Evolutionary conservation across 2,888 invertebrate genomes (phyloP).

Genomic region (Vesta saturnalis): DNA sequence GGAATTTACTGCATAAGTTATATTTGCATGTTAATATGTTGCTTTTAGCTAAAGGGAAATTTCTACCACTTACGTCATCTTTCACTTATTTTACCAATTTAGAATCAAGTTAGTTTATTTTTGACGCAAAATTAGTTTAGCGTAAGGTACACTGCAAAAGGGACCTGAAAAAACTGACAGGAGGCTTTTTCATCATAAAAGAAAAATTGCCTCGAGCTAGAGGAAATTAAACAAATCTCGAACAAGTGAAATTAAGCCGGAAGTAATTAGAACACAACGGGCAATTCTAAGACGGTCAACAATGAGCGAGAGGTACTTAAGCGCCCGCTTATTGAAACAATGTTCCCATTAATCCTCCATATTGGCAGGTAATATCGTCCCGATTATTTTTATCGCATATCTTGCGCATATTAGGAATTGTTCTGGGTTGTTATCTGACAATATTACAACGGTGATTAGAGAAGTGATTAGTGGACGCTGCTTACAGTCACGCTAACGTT

Average conservation of each 20-base stretch:
- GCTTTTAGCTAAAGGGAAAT: constrained; percentile 25
- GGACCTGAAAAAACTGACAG: not conserved
- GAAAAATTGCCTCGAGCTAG: constrained; percentile 14
- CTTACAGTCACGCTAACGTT: constrained; percentile 42
- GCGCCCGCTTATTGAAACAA: constrained; percentile 56
- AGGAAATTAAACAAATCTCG: constrained; percentile 31
- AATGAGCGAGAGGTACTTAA: constrained; percentile 45
- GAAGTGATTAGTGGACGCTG: constrained; percentile 44
- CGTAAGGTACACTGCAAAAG: not conserved
- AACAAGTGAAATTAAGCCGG: constrained; percentile 37
- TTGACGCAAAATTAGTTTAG: constrained; percentile 11
- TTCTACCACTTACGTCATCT: constrained; percentile 27
- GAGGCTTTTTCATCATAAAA: constrained; percentile 16
- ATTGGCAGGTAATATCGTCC: constrained; percentile 61
- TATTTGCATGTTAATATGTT: constrained; percentile 35
- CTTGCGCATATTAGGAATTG: constrained; percentile 59
- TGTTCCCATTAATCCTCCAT: constrained; percentile 60
- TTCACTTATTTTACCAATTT: constrained; percentile 28
- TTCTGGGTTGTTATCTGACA: constrained; percentile 44
- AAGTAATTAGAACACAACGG: constrained; percentile 39
- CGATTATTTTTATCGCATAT: constrained; percentile 58
- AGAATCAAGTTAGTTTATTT: not conserved
- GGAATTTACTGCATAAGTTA: constrained; percentile 34
- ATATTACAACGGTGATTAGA: constrained; percentile 41
- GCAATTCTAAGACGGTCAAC: constrained; percentile 44